Evolutionary conservation across 37 sponge, comb jelly and placozoan species (phyloP).

Genomic region (Chondrilla cf. caribensis): DNA sequence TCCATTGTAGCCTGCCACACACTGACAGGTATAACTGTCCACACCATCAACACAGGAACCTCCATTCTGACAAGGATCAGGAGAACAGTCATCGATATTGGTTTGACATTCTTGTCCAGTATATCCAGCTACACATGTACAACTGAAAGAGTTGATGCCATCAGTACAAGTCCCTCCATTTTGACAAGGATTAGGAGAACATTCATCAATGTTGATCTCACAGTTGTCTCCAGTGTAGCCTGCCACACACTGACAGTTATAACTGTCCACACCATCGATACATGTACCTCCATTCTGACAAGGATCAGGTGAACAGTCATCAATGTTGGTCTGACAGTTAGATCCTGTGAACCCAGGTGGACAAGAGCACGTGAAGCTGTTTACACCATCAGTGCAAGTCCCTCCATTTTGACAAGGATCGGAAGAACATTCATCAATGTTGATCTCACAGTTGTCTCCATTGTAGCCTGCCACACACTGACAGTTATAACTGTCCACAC

Average conservation of each 20-base stretch:
- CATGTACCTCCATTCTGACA: slow-evolving; percentile 16
- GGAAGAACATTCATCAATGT: slow-evolving; percentile 23
- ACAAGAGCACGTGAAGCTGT: slow-evolving; percentile 9
- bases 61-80: slow-evolving; percentile 7
- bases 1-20: slow-evolving; percentile 21
- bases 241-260: slow-evolving; percentile 1
- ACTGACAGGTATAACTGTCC: background rate
- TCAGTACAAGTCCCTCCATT: slow-evolving; percentile 29
- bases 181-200: background rate
- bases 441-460: slow-evolving; percentile 20
- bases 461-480: slow-evolving; percentile 6
- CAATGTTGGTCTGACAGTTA: slow-evolving; percentile 1
- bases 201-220: slow-evolving; percentile 17
- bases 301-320: background rate
- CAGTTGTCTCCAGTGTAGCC: slow-evolving; percentile 21
- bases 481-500: slow-evolving; percentile 18
- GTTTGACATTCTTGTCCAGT: slow-evolving; percentile 13
- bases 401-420: slow-evolving; percentile 25
- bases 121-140: slow-evolving; percentile 23
- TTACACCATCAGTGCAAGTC: slow-evolving; percentile 12
- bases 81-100: slow-evolving; percentile 14
- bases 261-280: background rate
- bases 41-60: slow-evolving; percentile 28
- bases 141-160: slow-evolving; percentile 3
- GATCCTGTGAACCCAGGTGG: slow-evolving; percentile 10